Conservation (phyloP, 2,888 invertebrate species). For the Tridacna gigas region DNA sequence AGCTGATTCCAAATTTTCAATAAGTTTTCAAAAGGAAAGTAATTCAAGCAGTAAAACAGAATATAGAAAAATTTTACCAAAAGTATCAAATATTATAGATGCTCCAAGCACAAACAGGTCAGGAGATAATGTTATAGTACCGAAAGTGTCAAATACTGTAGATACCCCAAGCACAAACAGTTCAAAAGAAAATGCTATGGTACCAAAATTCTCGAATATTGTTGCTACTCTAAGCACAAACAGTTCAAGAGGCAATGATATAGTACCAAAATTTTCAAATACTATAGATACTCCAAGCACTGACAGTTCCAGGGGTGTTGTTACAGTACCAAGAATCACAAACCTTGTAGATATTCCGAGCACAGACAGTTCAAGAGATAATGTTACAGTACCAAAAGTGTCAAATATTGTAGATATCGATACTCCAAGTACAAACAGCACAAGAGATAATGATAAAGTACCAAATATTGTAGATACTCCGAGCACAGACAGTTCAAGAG, state of each 20-base stretch:
- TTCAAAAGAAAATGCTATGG: neutral
- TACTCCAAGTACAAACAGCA: neutral
- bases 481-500: neutral
- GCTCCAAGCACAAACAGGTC: too few relatives aligned
- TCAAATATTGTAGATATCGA: too few relatives aligned
- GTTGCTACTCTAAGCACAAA: neutral
- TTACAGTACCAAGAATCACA: too few relatives aligned
- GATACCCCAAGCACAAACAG: too few relatives aligned
- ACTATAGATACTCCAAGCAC: neutral
- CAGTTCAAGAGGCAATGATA: too few relatives aligned
- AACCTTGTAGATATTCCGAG: too few relatives aligned
- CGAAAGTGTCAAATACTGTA: too few relatives aligned
- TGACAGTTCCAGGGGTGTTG: neutral
- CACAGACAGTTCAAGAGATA: neutral
- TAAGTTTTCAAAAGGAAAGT: neutral
- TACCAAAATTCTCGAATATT: neutral
- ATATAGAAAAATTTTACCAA: neutral
- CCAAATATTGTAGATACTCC: too few relatives aligned
- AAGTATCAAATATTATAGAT: neutral
- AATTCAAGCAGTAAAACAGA: neutral
- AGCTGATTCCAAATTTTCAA: conserved; percentile 45
- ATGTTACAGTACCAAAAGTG: neutral
- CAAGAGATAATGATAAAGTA: neutral
- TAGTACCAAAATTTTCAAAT: too few relatives aligned
- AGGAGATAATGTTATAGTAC: too few relatives aligned